Percentiles rank a stretch among this genome's conserved stretches.
Evolutionary conservation across 2,888 invertebrate species (phyloP).

Genomic region (Polyommatus iphigenia): DNA sequence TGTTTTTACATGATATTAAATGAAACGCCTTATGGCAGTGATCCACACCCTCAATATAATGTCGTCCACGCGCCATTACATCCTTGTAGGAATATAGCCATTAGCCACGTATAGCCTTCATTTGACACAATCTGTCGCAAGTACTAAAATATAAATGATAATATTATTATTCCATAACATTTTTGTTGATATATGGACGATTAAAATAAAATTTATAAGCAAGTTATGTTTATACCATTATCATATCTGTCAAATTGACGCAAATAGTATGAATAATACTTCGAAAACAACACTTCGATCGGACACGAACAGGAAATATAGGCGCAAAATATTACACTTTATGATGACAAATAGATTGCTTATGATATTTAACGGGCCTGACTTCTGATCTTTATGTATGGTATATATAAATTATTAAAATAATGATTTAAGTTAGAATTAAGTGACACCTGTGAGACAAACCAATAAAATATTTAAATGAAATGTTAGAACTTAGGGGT

Average conservation of each 20-base stretch:
- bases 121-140: neutral
- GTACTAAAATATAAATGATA: neutral
- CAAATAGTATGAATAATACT: neutral
- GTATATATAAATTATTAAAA: neutral
- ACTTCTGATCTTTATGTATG: neutral
- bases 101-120: neutral
- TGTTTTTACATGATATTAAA: too few relatives aligned
- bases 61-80: too few relatives aligned
- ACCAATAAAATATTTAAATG: too few relatives aligned
- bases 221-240: neutral
- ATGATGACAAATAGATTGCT: conserved; percentile 21
- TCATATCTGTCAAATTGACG: neutral
- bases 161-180: neutral
- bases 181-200: neutral
- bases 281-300: neutral
- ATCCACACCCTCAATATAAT: too few relatives aligned
- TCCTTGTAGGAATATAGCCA: neutral
- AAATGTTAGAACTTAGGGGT: too few relatives aligned
- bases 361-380: neutral
- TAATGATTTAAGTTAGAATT: too few relatives aligned
- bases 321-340: neutral
- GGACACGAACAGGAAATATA: neutral
- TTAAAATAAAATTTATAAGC: neutral
- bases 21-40: too few relatives aligned
- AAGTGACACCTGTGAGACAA: too few relatives aligned